Percentiles rank a stretch among this genome's conserved stretches.
Evolutionary conservation across 2,113 vertebrate species (phyloP).

Genomic region (Propithecus coquereli): DNA sequence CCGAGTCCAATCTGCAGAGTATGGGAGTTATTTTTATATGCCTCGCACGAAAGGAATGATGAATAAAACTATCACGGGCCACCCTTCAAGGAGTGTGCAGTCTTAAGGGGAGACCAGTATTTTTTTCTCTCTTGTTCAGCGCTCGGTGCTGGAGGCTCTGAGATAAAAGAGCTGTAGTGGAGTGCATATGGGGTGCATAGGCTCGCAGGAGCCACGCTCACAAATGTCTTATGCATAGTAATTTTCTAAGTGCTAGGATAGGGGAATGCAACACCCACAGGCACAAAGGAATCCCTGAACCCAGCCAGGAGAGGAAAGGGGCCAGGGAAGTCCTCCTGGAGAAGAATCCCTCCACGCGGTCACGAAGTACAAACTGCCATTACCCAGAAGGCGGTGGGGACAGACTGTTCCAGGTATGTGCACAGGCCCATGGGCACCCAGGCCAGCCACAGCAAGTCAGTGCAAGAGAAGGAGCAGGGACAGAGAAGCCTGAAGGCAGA

Average conservation of each 20-base stretch:
- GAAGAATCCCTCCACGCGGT: not conserved
- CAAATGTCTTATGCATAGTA: accelerated
- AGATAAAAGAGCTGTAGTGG: not conserved
- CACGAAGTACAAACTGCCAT: not conserved
- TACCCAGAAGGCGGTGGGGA: not conserved
- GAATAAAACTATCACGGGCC: not conserved
- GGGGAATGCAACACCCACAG: not conserved
- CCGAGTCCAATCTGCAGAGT: not conserved
- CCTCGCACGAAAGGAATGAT: not conserved
- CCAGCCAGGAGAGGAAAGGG: not conserved
- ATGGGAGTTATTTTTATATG: not conserved
- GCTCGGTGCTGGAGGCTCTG: not conserved
- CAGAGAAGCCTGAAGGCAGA: not conserved
- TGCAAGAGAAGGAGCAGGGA: not conserved
- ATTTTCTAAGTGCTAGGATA: not conserved
- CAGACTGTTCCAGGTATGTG: not conserved
- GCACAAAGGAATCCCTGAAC: not conserved
- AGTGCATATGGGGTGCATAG: accelerated
- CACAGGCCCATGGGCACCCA: not conserved
- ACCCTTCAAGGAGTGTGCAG: not conserved
- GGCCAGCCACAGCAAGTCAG: not conserved
- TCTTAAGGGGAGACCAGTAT: not conserved
- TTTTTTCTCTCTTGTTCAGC: not conserved
- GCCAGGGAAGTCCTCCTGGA: not conserved
- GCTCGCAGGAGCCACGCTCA: not conserved